Percentiles rank a stretch among this genome's conserved stretches.
These are phyloP conservation scores for Parauchenoglanis punctatus DNA, from an alignment of 2,797 vertebrate genomes.

Conservation along the genomic window DNA sequence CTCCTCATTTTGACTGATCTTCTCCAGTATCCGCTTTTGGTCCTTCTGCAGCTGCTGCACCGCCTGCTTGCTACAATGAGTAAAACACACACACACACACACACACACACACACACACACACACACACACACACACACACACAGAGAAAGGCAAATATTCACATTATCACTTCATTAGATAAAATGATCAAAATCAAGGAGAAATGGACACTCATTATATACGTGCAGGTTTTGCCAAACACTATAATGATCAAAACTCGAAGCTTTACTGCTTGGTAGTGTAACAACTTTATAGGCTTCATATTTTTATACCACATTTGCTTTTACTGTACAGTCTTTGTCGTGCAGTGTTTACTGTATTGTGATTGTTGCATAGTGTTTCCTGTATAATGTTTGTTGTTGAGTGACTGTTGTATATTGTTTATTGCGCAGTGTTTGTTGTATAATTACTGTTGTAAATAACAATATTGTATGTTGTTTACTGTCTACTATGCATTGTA, in stretches of 20 bases:
- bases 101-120: constrained; percentile 6
- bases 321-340: background rate
- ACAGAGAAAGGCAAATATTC: background rate
- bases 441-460: background rate
- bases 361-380: background rate
- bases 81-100: constrained; percentile 12
- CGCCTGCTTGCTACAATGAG: constrained; percentile 64
- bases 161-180: constrained; percentile 10
- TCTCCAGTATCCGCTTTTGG: constrained; percentile 69
- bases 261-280: background rate
- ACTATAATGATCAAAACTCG: background rate
- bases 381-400: background rate
- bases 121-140: background rate
- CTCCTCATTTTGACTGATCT: constrained; percentile 71
- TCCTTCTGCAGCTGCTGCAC: constrained; percentile 70
- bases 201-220: background rate
- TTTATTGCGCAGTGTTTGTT: background rate
- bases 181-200: background rate
- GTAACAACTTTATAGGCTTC: background rate
- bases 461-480: background rate
- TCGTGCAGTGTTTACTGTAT: background rate
- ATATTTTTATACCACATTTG: background rate
- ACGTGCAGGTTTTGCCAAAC: background rate
- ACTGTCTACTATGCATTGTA: background rate
- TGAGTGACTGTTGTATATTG: background rate